phyloP scores from a whole-genome alignment of 2,797 vertebrate genomes.

The Psittacula echo region DNA sequence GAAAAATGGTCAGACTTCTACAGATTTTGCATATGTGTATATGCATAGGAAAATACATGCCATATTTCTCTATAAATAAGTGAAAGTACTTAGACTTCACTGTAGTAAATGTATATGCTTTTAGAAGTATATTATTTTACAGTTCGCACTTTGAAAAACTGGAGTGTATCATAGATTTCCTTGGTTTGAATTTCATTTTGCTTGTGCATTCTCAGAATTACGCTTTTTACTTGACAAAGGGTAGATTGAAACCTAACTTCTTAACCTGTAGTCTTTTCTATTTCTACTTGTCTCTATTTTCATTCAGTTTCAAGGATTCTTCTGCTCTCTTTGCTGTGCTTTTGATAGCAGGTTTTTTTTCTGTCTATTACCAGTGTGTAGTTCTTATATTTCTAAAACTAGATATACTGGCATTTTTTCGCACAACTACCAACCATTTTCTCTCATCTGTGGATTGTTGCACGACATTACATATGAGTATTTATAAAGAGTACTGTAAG shows the following conservation, averaged over 20 bases:
- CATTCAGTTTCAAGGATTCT: not conserved
- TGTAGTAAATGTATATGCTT: not conserved
- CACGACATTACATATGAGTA: not conserved
- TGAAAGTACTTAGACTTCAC: not conserved
- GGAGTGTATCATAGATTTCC: not conserved
- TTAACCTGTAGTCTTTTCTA: not conserved
- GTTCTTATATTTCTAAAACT: not conserved
- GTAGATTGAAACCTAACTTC: not conserved
- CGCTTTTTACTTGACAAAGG: not conserved
- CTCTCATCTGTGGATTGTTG: not conserved
- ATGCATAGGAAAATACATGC: not conserved
- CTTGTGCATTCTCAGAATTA: not conserved
- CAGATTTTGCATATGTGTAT: not conserved
- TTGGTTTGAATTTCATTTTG: not conserved
- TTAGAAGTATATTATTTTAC: not conserved
- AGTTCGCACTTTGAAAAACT: not conserved
- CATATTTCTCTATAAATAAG: not conserved
- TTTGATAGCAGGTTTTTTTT: not conserved
- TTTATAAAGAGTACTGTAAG: slow-evolving; percentile 4
- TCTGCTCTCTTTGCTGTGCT: not conserved
- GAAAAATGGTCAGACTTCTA: not conserved
- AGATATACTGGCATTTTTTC: not conserved
- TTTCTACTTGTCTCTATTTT: not conserved
- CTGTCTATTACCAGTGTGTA: not conserved
- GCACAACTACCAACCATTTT: not conserved